phyloP scores from a whole-genome alignment of 2,113 vertebrate genomes.

The Lepisosteus oculatus region DNA sequence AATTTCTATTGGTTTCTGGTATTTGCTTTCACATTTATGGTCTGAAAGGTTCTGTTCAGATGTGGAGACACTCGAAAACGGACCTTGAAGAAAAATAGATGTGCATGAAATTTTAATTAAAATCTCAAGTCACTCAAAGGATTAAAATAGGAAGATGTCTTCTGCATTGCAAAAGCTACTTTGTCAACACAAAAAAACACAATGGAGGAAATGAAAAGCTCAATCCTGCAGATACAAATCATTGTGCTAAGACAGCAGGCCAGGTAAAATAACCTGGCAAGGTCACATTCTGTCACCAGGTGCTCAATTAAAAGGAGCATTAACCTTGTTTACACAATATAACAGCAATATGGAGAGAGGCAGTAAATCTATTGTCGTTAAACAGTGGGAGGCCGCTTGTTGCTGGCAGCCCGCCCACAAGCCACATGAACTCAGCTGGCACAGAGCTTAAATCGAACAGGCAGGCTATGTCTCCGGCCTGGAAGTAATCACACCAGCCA shows the following conservation, averaged over 20 bases:
- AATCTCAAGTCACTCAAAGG: background rate
- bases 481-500: slow-evolving; percentile 44
- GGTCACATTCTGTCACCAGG: slow-evolving; percentile 83
- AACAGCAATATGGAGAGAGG: slow-evolving; percentile 80
- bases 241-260: background rate
- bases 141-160: background rate
- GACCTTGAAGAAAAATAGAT: background rate
- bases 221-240: background rate
- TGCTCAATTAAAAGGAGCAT: slow-evolving; percentile 89
- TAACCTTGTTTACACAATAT: slow-evolving; percentile 97
- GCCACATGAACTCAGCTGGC: slow-evolving; percentile 62
- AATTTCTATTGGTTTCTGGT: background rate
- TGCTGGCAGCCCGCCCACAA: slow-evolving; percentile 77
- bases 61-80: background rate
- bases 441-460: slow-evolving; percentile 41
- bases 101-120: background rate
- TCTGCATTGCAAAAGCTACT: background rate
- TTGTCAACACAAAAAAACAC: background rate
- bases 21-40: background rate
- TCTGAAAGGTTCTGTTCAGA: background rate
- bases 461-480: slow-evolving; percentile 20
- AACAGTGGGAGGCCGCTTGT: slow-evolving; percentile 80
- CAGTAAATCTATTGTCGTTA: slow-evolving; percentile 93
- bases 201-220: background rate
- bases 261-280: slow-evolving; percentile 62